Percentiles rank a stretch among this genome's conserved stretches.
Conservation (phyloP, 2,888 invertebrate species). For the Cheilosia impressa region DNA sequence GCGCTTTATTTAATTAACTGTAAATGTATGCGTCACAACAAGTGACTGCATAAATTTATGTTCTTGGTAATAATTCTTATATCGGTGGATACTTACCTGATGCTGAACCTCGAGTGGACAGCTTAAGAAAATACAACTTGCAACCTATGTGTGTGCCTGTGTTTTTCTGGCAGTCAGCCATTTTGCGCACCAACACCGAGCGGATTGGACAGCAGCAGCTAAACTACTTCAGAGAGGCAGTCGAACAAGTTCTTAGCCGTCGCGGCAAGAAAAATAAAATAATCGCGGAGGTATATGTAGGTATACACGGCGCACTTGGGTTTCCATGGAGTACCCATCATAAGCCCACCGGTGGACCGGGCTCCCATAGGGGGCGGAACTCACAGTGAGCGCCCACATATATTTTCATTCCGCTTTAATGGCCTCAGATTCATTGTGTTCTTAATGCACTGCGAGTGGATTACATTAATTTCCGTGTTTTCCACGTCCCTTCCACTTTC, state of each 20-base stretch:
- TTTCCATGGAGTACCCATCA: slow-evolving; percentile 38
- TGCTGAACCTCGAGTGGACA: not conserved
- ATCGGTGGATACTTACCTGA: too few species aligned
- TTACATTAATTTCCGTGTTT: slow-evolving; percentile 65
- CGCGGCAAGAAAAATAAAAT: slow-evolving; percentile 44
- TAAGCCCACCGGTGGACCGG: slow-evolving; percentile 8
- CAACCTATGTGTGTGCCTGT: slow-evolving; percentile 24
- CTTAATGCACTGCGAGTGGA: slow-evolving; percentile 69
- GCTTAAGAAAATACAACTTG: slow-evolving; percentile 11
- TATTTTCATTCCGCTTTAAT: slow-evolving; percentile 65
- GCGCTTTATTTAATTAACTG: slow-evolving; percentile 52
- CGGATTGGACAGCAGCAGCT: slow-evolving; percentile 62
- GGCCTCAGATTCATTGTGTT: slow-evolving; percentile 70
- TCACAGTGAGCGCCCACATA: slow-evolving; percentile 66
- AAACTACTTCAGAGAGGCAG: slow-evolving; percentile 31
- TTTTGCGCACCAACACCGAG: slow-evolving; percentile 60
- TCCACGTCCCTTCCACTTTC: slow-evolving; percentile 37
- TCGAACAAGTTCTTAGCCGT: slow-evolving; percentile 60
- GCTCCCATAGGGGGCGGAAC: slow-evolving; percentile 59
- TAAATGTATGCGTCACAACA: slow-evolving; percentile 13
- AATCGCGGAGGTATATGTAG: slow-evolving; percentile 32
- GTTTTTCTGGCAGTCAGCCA: slow-evolving; percentile 62
- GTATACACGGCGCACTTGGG: slow-evolving; percentile 13
- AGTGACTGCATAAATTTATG: slow-evolving; percentile 24
- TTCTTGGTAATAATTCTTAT: too few species aligned